Evolutionary conservation across 1,140 invertebrate species (phyloP), one percentile per base, ranked within the genome.

Genomic region (Anoplophora glabripennis): DNA sequence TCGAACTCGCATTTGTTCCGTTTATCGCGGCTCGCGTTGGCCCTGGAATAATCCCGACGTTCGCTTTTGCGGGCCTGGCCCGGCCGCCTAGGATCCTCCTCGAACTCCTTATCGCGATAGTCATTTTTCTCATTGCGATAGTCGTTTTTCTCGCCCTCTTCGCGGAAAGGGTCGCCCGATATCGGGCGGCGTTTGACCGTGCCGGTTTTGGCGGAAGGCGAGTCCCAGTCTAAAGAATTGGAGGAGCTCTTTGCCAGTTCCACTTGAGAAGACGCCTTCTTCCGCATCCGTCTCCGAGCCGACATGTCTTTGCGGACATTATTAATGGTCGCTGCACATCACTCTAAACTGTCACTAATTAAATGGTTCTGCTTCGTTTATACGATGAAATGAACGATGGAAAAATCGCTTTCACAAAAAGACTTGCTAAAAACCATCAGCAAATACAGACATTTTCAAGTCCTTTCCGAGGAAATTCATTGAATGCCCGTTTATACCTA

Each of bases 171-270:
- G 12, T 51, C 28, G 34, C 33, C 28, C n/a, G 83, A 85, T 11
- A 76, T 76, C 37, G 82, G 79, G 57, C 84, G 75, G 59, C 83
- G 75, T 66, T 84, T 85, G 0, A 86, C 84, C 0, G 84, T 86
- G 7, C 84, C 84, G 2, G 84, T 86, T 61, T 81, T 80, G 1
- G 80, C 71, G n/a, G 83, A 85, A n/a, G 84, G 83, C 7, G 84
- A 85, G 67, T 86, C 84, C 84, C 84, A 86, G 57, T 86, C 84
- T 57, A 85, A 74, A 17, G 72, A 75, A 48, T 75, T 70, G 11
- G 68, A 72, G 11, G 51, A 37, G 7, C 51, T 62, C 55, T 57
- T 68, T 52, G 48, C 28, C n/a, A 61, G 64, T 14, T 54, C 52
- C 15, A 12, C 38, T 21, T 54, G 15, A 9, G 36, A 54, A 67